Conservation (phyloP, 2,113 vertebrate genomes). For the Mungos mungo region DNA sequence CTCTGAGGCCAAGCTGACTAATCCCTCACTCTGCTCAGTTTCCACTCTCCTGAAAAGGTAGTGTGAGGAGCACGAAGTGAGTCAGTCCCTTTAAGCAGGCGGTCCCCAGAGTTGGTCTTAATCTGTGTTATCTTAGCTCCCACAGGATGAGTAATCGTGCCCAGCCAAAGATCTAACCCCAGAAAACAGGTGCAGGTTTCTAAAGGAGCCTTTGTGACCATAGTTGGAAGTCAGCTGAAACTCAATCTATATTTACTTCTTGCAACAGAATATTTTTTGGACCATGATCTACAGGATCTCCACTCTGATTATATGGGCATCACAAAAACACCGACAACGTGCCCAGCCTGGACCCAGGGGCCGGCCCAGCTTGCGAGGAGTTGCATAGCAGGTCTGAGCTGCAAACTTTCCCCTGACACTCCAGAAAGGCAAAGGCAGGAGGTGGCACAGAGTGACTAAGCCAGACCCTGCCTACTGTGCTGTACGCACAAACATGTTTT, state of each 20-base stretch:
- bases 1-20: not conserved
- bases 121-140: constrained; percentile 62
- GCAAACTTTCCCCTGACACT: not conserved
- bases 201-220: constrained; percentile 14
- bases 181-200: constrained; percentile 62
- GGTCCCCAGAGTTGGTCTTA: not conserved
- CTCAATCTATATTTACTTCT: constrained; percentile 48
- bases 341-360: not conserved
- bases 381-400: not conserved
- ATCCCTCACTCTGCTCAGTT: not conserved
- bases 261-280: not conserved
- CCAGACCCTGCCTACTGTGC: not conserved
- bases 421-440: not conserved
- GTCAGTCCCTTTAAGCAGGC: constrained; percentile 29
- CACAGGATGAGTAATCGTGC: constrained; percentile 45
- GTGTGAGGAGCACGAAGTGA: not conserved
- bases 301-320: not conserved
- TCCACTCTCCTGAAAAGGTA: constrained; percentile 31
- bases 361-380: not conserved
- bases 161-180: not conserved
- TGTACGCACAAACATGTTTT: constrained; percentile 81
- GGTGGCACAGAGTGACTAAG: not conserved
- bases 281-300: not conserved
- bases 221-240: constrained; percentile 11
- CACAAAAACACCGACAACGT: not conserved